Evolutionary conservation across 2,797 vertebrate species (phyloP).

Genomic region (Eulemur albifrons): DNA sequence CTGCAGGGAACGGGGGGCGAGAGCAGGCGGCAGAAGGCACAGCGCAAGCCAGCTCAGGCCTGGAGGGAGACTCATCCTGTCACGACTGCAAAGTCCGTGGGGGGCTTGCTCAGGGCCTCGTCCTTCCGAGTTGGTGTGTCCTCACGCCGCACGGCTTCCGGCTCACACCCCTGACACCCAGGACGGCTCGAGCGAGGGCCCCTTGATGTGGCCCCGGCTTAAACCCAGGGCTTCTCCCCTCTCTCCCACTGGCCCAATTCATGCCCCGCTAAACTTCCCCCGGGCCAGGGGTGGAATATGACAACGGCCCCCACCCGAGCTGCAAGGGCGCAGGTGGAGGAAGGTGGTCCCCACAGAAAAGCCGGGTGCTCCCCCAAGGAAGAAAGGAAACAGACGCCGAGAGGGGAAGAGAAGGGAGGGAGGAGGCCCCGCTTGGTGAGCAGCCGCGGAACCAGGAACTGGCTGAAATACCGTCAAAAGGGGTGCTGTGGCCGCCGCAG

Average conservation of each 20-base stretch:
- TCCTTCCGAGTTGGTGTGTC: fast-evolving
- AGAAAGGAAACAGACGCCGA: neutral
- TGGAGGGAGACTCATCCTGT: neutral
- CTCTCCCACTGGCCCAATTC: neutral
- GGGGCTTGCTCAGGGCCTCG: neutral
- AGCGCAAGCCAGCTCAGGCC: fast-evolving
- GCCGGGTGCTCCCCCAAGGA: neutral
- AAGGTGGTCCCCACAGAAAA: neutral
- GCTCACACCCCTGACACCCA: too few species aligned
- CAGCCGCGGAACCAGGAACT: neutral
- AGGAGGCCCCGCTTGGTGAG: neutral
- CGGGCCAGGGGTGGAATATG: neutral
- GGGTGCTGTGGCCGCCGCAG: neutral
- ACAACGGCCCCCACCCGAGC: fast-evolving
- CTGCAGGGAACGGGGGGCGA: neutral
- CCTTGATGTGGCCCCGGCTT: neutral
- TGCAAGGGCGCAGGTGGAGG: neutral
- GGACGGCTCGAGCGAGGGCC: fast-evolving
- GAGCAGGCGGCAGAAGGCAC: neutral
- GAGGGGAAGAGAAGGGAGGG: neutral
- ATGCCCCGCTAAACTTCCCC: neutral
- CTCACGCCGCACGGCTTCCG: fast-evolving
- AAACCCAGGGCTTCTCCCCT: neutral
- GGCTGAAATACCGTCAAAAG: neutral
- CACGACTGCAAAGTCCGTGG: too few species aligned